phyloP scores from a whole-genome alignment of 2,113 vertebrate genomes.

The Excalfactoria chinensis region DNA sequence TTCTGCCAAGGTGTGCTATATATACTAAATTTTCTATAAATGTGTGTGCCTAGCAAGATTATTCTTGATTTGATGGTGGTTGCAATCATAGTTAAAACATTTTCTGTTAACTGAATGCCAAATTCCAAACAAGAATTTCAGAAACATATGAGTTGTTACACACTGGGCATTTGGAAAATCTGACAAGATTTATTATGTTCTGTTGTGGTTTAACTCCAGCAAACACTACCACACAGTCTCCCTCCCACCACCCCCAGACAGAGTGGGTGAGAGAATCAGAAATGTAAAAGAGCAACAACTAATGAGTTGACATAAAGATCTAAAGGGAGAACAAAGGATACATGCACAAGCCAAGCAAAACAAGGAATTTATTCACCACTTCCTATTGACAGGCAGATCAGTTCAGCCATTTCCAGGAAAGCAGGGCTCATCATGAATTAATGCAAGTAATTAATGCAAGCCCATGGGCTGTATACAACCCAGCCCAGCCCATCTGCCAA shows the following conservation, averaged over 20 bases:
- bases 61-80: not conserved
- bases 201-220: not conserved
- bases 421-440: not conserved
- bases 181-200: not conserved
- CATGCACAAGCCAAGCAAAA: not conserved
- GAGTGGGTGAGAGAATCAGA: not conserved
- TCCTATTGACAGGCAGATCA: not conserved
- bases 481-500: too few species aligned
- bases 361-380: not conserved
- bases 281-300: not conserved
- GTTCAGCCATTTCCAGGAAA: not conserved
- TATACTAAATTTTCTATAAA: not conserved
- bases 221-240: not conserved
- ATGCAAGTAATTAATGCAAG: not conserved
- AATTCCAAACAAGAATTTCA: not conserved
- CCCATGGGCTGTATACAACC: too few species aligned
- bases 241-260: not conserved
- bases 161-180: not conserved
- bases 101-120: not conserved
- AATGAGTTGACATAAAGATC: not conserved
- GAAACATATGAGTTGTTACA: not conserved
- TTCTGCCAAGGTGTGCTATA: not conserved
- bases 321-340: not conserved
- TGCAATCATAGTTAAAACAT: not conserved
- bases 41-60: fast-evolving